phyloP scores from a whole-genome alignment of 2,113 vertebrate genomes.

The Leptocoma aspasia region DNA sequence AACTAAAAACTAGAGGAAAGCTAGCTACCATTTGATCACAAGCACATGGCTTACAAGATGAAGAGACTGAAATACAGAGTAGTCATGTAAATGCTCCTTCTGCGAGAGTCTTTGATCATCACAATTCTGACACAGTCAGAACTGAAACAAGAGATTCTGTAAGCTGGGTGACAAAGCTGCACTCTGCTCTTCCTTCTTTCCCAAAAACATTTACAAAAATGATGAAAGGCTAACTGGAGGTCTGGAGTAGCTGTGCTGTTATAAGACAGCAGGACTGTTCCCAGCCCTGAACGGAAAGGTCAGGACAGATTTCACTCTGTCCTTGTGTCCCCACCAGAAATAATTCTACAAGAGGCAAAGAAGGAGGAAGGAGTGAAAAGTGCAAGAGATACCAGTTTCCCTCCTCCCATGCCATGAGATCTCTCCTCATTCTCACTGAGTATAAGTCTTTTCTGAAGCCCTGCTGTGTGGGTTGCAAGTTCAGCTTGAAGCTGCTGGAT shows the following conservation, averaged over 20 bases:
- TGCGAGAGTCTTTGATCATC: neutral
- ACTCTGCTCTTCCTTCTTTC: neutral
- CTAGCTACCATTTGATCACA: neutral
- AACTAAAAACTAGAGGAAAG: neutral
- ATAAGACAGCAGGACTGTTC: neutral
- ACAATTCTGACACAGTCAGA: neutral
- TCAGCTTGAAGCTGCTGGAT: neutral
- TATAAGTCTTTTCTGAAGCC: neutral
- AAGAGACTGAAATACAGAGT: neutral
- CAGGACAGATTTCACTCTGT: neutral
- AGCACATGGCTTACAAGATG: neutral
- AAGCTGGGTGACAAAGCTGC: neutral
- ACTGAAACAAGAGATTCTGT: neutral
- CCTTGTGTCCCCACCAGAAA: neutral
- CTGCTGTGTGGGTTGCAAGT: neutral
- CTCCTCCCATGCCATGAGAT: neutral
- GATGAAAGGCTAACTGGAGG: neutral
- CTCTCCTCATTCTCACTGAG: rapidly evolving
- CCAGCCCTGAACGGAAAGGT: neutral
- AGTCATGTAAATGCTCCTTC: neutral
- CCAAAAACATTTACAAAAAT: neutral
- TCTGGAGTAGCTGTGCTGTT: neutral
- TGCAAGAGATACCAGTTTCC: neutral
- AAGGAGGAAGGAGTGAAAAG: neutral
- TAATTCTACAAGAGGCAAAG: neutral